phyloP scores from a whole-genome alignment of 2,797 vertebrate genomes.

The Molossus alvarezi region DNA sequence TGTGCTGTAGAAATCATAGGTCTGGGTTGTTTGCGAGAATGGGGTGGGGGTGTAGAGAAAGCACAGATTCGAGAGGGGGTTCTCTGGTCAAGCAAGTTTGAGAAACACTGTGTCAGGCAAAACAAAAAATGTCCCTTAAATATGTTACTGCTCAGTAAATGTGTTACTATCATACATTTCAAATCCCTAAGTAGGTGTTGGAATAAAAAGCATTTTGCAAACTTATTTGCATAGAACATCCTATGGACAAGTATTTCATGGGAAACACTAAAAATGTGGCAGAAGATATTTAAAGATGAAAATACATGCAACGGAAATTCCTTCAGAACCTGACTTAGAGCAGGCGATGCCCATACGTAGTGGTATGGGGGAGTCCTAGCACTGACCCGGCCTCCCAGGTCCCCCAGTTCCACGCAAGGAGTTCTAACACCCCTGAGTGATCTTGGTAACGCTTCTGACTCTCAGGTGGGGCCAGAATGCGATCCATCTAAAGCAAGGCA shows the following conservation, averaged over 20 bases:
- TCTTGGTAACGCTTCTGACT: neutral
- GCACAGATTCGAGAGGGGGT: neutral
- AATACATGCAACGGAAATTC: neutral
- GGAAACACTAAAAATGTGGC: neutral
- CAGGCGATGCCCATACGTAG: neutral
- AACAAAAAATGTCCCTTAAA: neutral
- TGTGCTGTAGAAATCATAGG: neutral
- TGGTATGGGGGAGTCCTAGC: neutral
- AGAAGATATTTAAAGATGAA: neutral
- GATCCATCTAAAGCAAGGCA: neutral
- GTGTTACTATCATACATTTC: neutral
- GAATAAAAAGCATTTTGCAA: constrained; percentile 50
- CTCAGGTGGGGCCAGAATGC: neutral
- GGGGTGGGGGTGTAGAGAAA: neutral
- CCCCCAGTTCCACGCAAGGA: neutral
- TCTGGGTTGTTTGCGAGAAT: neutral
- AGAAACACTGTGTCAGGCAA: neutral
- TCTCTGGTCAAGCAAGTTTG: neutral
- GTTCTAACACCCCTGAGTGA: neutral
- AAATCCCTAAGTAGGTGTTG: neutral
- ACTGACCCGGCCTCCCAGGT: too few species aligned
- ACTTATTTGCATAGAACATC: neutral
- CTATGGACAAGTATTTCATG: neutral
- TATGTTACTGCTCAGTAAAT: neutral
- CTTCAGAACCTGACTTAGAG: neutral